Conservation (phyloP, 1,140 invertebrate genomes). For the Drosophila pachea region DNA sequence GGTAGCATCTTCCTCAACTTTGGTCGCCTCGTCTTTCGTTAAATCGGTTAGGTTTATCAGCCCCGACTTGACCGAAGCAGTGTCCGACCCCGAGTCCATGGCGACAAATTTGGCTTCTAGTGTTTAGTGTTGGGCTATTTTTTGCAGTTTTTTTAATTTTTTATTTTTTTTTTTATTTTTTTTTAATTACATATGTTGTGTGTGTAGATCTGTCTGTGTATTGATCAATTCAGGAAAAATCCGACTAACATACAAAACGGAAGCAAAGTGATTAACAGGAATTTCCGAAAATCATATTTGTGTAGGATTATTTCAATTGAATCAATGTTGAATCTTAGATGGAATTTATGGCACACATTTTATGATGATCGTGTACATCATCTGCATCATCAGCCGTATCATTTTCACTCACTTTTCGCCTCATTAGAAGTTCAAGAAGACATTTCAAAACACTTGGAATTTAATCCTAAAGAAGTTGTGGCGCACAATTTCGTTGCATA, state of each 20-base stretch:
- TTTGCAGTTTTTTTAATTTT: background rate
- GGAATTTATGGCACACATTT: no score
- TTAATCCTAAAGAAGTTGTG: no score
- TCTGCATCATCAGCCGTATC: no score
- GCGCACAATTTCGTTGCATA: conserved; percentile 7
- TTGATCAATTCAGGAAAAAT: background rate
- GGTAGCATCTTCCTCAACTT: no score
- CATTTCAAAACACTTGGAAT: no score
- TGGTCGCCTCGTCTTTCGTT: no score
- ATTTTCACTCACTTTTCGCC: no score
- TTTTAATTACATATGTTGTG: background rate
- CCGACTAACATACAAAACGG: background rate
- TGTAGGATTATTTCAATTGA: background rate
- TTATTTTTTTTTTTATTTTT: background rate
- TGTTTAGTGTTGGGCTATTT: background rate
- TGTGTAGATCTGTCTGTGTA: conserved; percentile 4
- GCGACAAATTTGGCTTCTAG: background rate
- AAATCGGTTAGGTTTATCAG: no score
- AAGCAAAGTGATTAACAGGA: background rate
- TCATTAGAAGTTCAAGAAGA: no score
- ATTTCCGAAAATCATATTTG: background rate
- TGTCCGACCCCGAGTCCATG: no score
- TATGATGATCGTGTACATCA: no score
- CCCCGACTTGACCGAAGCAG: no score
- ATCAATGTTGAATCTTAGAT: background rate